phyloP scores from a whole-genome alignment of 1,140 invertebrate genomes.

The Heliconius melpomene region DNA sequence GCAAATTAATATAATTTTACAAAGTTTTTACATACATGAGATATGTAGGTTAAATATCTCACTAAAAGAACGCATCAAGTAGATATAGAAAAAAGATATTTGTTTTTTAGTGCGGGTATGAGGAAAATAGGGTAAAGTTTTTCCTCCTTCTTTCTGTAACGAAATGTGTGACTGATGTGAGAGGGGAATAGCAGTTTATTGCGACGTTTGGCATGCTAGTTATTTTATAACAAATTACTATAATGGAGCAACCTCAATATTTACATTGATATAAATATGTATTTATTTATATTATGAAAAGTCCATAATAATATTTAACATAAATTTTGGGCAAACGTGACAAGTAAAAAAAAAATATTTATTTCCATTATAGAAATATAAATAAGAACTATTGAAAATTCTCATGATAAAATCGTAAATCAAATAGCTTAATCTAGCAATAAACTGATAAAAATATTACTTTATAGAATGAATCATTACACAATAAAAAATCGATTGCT shows the following conservation, averaged over 20 bases:
- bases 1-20: too few species aligned
- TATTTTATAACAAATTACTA: background rate
- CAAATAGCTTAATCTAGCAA: background rate
- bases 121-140: slow-evolving; percentile 11
- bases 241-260: background rate
- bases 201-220: background rate
- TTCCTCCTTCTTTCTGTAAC: slow-evolving; percentile 8
- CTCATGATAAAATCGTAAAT: background rate
- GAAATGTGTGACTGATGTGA: slow-evolving; percentile 11
- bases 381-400: background rate
- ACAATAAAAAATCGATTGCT: background rate
- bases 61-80: background rate
- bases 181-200: background rate
- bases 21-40: too few species aligned
- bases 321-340: too few species aligned
- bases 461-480: background rate
- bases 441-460: background rate
- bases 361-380: background rate
- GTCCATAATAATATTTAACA: too few species aligned
- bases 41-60: background rate
- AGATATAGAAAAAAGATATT: background rate
- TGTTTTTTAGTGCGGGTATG: background rate
- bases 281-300: background rate
- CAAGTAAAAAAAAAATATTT: background rate
- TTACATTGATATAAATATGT: background rate